Evolutionary conservation across 2,888 invertebrate species (phyloP), one percentile per base, ranked within the genome.

Genomic region (Isoperla grammatica): DNA sequence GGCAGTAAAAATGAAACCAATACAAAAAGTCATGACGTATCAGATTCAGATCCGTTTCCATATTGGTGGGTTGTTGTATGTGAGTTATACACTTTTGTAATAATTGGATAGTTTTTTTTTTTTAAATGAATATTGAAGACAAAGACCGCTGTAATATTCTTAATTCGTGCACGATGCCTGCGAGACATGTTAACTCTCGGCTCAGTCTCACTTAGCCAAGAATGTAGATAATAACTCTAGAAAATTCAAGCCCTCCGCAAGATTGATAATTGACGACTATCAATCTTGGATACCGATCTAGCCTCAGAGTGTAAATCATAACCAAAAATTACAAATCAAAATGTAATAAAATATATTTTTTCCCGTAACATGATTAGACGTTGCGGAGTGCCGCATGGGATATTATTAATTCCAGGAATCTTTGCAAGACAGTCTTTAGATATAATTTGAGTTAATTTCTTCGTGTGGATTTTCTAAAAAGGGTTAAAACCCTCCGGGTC

Each of bases 101-200:
- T 29, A 29, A 29, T 29, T 29, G 29, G 29, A 29, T 29, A 29
- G 29, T 8, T 29, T 29, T 6, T 29, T 29, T 29, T 29, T 6
- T 29, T 29, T 29, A 6, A 29, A 29, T 29, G 29, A 29, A 29
- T 29, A 29, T 29, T n/a, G n/a, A 29, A 29, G 29, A 4, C 29
- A 29, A 29, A 29, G 29, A 29, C 5, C 29, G 48, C 22, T 17
- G 48, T 48, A 48, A 17, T 48, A 48, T 48, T 48, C 20, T 48
- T 54, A 54, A 54, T 54, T 40, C 54, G 37, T 15, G 39, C 54
- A 29, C 17, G 57, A 48, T 60, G 56, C 56, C 60, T 42, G 11
- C 13, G 42, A 60, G 60, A 56, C 43, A 59, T 56, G 29, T 29
- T 29, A 29, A 29, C 29, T 29, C 29, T 29, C 12, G 35, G 17